Conservation (phyloP, 2,113 vertebrate genomes). For the Oplegnathus fasciatus region DNA sequence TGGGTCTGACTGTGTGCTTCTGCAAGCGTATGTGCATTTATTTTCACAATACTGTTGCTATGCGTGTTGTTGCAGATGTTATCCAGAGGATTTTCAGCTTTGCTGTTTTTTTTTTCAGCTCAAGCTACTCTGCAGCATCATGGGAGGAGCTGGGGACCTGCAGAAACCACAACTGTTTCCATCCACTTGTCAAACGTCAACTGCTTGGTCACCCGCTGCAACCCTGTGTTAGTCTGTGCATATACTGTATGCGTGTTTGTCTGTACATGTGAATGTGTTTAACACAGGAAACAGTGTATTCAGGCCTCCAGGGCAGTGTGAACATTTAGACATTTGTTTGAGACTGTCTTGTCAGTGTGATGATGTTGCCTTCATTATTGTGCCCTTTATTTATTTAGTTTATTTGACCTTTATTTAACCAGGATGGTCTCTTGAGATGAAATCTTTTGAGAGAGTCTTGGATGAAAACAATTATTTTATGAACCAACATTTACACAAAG, state of each 20-base stretch:
- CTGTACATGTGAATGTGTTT: conserved; percentile 16
- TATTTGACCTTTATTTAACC: conserved; percentile 7
- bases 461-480: conserved; percentile 6
- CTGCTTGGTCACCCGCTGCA: conserved; percentile 54
- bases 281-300: conserved; percentile 31
- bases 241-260: neutral
- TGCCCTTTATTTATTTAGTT: conserved; percentile 9
- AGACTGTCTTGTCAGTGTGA: conserved; percentile 14
- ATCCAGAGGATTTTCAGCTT: conserved; percentile 49
- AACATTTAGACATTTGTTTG: conserved; percentile 25
- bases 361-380: neutral
- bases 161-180: conserved; percentile 67
- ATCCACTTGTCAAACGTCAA: conserved; percentile 54
- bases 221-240: neutral
- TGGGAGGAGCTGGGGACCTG: neutral
- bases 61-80: conserved; percentile 25
- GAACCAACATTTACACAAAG: neutral
- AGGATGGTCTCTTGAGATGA: neutral
- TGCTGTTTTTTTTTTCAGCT: conserved; percentile 25
- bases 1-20: conserved; percentile 8
- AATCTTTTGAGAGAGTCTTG: neutral
- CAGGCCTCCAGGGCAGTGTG: neutral
- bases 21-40: conserved; percentile 9
- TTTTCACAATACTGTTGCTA: conserved; percentile 1
- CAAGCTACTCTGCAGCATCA: conserved; percentile 13